phyloP scores from a whole-genome alignment of 2,888 invertebrate species.

The Macrostomum cliftonense region DNA sequence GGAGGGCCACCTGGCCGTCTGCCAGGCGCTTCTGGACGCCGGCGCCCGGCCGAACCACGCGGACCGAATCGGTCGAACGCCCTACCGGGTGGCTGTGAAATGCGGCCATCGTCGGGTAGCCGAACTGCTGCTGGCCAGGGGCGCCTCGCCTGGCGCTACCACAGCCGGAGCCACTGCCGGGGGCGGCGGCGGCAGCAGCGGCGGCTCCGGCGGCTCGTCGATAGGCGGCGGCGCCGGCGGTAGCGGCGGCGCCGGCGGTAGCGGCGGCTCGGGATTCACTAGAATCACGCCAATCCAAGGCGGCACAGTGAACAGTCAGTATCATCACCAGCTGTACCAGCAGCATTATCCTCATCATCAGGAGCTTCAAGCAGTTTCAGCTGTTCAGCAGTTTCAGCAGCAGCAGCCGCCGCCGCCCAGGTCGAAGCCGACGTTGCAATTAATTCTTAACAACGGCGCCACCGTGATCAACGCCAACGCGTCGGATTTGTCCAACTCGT shows the following conservation, averaged over 20 bases:
- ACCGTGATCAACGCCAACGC: too few relatives aligned
- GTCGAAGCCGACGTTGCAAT: too few relatives aligned
- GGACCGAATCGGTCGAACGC: slow-evolving; percentile 37
- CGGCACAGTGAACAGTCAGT: background rate
- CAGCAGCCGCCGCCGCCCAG: too few relatives aligned
- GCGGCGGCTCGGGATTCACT: background rate
- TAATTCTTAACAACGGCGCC: too few relatives aligned
- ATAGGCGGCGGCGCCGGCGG: background rate
- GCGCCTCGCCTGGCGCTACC: slow-evolving; percentile 1
- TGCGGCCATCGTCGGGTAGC: slow-evolving; percentile 2
- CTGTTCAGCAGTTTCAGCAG: too few relatives aligned
- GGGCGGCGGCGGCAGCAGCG: background rate
- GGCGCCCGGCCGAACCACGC: slow-evolving; percentile 39
- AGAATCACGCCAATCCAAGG: background rate
- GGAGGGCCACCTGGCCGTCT: slow-evolving; percentile 74
- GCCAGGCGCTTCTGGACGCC: slow-evolving; percentile 21
- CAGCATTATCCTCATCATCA: too few relatives aligned
- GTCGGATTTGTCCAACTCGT: too few relatives aligned
- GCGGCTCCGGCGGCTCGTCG: background rate
- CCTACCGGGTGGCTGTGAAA: slow-evolving; percentile 8
- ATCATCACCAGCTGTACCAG: too few relatives aligned
- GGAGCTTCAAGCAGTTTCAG: too few relatives aligned
- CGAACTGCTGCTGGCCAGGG: slow-evolving; percentile 5
- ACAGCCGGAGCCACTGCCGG: background rate
- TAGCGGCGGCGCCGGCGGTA: background rate